Evolutionary conservation across 2,888 invertebrate genomes (phyloP), one percentile per base, ranked within the genome.

Genomic region (Uropetala carovei): DNA sequence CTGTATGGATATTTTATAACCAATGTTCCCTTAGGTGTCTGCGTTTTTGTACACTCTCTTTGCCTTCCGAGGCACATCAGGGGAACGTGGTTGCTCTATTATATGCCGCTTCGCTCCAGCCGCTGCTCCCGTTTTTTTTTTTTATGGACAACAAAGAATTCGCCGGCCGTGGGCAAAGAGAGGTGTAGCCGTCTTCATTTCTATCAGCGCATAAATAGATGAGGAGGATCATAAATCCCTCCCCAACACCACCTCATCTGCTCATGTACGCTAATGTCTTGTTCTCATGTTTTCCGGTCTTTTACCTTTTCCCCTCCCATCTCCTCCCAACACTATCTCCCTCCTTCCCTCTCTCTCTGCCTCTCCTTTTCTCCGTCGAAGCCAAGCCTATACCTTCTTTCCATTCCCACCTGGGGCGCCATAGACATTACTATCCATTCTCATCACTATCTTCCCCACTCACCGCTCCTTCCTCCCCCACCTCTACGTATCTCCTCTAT

Each of bases 261-360:
- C 75, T 75, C 75, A 68, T 64, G 68, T 68, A n/a, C 68, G 75
- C 27, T 75, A 27, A 75, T 75, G 75, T 75, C 75, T 75, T 56
- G 83, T n/a, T 83, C 83, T 18, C 83, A 3, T 43, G 43, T 83
- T 83, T 82, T 57, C 18, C 83, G n/a, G n/a, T 43, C 43, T 16
- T 83, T 57, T 57, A 43, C 57, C 83, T 18, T 83, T 83, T 57
- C 56, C 18, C 43, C 5, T 18, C 56, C 83, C 59, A 14, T 8
- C 82, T 30, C 82, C 7, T 75, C 7, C 82, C 43, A 27, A 27
- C 82, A 43, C 16, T 64, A 16, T n/a, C 11, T 5, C n/a, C 18
- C 64, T 9, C 75, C n/a, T 56, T 56, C 59, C 58, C 22, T 59
- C 5, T 27, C 22, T 59, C 22, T 59, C 11, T 43, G 13, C 85